These are phyloP conservation scores for Leptura quadrifasciata DNA, from an alignment of 2,888 invertebrate genomes.

Conservation along the genomic window DNA sequence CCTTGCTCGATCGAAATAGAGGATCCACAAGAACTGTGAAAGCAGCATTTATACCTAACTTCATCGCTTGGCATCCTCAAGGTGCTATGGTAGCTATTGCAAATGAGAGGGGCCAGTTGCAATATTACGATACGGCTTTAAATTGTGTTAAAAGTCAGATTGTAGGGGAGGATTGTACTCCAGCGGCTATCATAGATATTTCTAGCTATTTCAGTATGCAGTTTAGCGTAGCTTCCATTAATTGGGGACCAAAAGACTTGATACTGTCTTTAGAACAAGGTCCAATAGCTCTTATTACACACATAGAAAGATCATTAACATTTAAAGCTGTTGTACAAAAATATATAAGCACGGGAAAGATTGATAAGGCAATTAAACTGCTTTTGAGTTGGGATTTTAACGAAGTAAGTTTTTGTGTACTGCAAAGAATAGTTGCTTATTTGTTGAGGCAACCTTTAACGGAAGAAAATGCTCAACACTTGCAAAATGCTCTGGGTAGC, in stretches of 20 bases:
- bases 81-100: constrained; percentile 82
- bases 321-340: constrained; percentile 70
- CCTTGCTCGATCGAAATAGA: constrained; percentile 84
- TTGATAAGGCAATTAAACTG: constrained; percentile 83
- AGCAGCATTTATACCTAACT: constrained; percentile 86
- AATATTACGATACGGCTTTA: constrained; percentile 85
- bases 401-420: constrained; percentile 82
- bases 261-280: constrained; percentile 80
- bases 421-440: constrained; percentile 84
- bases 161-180: constrained; percentile 79
- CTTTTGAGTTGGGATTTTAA: constrained; percentile 83
- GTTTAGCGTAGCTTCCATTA: constrained; percentile 67
- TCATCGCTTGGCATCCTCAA: constrained; percentile 83
- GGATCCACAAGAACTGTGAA: constrained; percentile 86
- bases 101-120: constrained; percentile 84
- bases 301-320: constrained; percentile 65
- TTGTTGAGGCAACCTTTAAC: constrained; percentile 78
- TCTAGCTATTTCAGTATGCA: constrained; percentile 76
- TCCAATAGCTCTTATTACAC: constrained; percentile 74
- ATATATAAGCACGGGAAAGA: constrained; percentile 79
- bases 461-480: constrained; percentile 78
- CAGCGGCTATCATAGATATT: constrained; percentile 80
- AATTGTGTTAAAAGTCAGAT: constrained; percentile 81
- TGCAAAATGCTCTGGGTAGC: constrained; percentile 87
- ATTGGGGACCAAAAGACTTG: constrained; percentile 71